These are phyloP conservation scores for Leucoma salicis DNA, from an alignment of 2,888 invertebrate species.

Conservation along the genomic window DNA sequence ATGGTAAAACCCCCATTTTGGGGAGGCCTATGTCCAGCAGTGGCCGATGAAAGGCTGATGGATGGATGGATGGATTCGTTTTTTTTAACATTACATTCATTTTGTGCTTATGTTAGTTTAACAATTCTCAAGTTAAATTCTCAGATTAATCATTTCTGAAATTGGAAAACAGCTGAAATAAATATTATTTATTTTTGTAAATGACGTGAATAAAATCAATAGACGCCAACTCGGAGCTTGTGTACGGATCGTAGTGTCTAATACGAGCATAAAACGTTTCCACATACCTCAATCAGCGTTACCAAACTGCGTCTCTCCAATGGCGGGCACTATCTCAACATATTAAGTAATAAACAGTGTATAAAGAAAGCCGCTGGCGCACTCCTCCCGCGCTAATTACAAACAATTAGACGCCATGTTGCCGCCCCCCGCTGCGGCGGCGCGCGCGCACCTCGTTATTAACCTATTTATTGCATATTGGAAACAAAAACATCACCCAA, in stretches of 20 bases:
- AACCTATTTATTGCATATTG: slow-evolving; percentile 73
- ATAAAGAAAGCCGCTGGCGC: slow-evolving; percentile 53
- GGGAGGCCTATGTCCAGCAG: too few species aligned
- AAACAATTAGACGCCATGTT: slow-evolving; percentile 67
- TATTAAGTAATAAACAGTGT: slow-evolving; percentile 77
- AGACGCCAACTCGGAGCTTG: slow-evolving; percentile 25
- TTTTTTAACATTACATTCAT: too few species aligned
- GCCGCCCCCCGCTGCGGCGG: slow-evolving; percentile 46
- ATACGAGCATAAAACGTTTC: slow-evolving; percentile 33
- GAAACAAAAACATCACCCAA: slow-evolving; percentile 51
- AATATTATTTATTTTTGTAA: too few species aligned
- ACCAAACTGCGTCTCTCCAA: slow-evolving; percentile 33
- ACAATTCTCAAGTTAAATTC: too few species aligned
- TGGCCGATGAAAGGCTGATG: too few species aligned
- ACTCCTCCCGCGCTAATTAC: slow-evolving; percentile 61
- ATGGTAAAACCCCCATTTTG: too few species aligned
- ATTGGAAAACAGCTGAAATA: too few species aligned
- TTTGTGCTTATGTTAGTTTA: too few species aligned
- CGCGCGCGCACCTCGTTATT: slow-evolving; percentile 49
- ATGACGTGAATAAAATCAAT: slow-evolving; percentile 25
- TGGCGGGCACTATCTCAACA: slow-evolving; percentile 52
- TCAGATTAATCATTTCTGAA: too few species aligned
- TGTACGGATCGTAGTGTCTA: slow-evolving; percentile 11
- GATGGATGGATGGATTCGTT: too few species aligned
- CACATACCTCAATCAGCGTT: slow-evolving; percentile 45